Base-by-base conservation (phyloP, 2,113 vertebrate genomes). In the Indicator indicator region DNA sequence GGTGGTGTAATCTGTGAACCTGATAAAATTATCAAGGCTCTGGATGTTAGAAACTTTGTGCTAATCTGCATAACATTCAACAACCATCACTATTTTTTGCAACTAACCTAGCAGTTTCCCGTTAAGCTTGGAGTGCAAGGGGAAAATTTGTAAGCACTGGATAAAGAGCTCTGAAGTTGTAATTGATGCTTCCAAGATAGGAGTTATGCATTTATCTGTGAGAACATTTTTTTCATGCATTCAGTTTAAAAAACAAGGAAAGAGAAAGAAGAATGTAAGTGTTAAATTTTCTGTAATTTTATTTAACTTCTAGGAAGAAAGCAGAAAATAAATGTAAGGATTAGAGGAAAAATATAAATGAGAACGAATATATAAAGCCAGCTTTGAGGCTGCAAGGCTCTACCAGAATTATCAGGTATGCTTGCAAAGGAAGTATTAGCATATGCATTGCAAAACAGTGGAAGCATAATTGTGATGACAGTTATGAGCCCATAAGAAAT, bases 401-500 rank as follows among this genome's bases (percentile, higher is more conserved):
- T 91, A 67, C 58, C 21, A 79, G 88, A 93, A 86, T 82, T 88
- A 92, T 90, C 86, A 95, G 94, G 91, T 93, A 84, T 76, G 73
- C 76, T 81, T 88, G 91, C 58, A 86, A 74, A 93, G 70, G 27
- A 77, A 82, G 70, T 86, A 95, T 94, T 95, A 93, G 50, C 86
- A 93, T 96, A 83, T 75, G 54, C 93, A 81, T 69, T 86, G 86
- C 76, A 83, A 94, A 93, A 65, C 62, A 70, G 54, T 88, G 73
- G 63, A 72, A 88, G 52, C 0, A 0, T 83, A 95, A 92, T 92
- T 94, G 92, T 50, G 16, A 62, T 90, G 94, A 91, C 88, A 95
- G 88, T 95, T 94, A 95, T 65, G 73, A 94, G 40, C 79, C 79
- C 76, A 42, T 86, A 94, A 83, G 90, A 91, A 94, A 95, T 69